These are phyloP conservation scores for Drosophila sechellia DNA, from an alignment of 1,140 invertebrate genomes.

Conservation along the genomic window DNA sequence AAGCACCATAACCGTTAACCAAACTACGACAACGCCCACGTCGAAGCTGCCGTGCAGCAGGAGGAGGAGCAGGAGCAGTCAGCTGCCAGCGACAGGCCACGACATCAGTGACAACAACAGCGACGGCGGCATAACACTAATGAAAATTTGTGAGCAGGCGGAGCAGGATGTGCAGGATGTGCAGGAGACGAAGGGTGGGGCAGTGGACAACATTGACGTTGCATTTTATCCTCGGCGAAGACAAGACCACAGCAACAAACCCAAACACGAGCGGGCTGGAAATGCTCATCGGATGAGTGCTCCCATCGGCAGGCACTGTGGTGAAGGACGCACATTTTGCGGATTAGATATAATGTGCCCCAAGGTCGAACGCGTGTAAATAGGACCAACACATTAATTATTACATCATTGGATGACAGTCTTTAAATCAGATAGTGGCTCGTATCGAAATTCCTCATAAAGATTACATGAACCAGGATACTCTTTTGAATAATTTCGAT, in stretches of 20 bases:
- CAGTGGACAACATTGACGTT: slow-evolving; percentile 54
- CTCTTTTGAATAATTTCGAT: too few relatives aligned
- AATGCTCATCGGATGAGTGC: slow-evolving; percentile 42
- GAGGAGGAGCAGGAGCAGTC: slow-evolving; percentile 24
- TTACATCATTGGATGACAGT: background rate
- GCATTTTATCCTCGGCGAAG: slow-evolving; percentile 51
- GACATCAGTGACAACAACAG: slow-evolving; percentile 30
- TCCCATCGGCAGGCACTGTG: slow-evolving; percentile 30
- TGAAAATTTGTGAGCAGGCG: slow-evolving; percentile 59
- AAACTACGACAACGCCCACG: slow-evolving; percentile 33
- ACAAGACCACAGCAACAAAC: slow-evolving; percentile 51
- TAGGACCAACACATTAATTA: background rate
- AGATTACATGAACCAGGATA: too few relatives aligned
- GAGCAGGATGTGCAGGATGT: background rate
- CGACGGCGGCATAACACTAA: slow-evolving; percentile 56
- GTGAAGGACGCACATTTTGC: slow-evolving; percentile 2
- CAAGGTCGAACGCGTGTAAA: slow-evolving; percentile 8
- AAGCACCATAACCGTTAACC: slow-evolving; percentile 27
- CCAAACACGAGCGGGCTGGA: slow-evolving; percentile 42
- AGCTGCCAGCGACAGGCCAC: slow-evolving; percentile 36
- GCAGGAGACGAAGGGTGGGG: background rate
- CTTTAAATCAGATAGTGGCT: background rate
- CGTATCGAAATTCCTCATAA: too few relatives aligned
- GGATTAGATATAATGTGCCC: background rate
- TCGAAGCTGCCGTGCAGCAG: background rate